phyloP scores from a whole-genome alignment of 2,113 vertebrate genomes.

The Orcinus orca region DNA sequence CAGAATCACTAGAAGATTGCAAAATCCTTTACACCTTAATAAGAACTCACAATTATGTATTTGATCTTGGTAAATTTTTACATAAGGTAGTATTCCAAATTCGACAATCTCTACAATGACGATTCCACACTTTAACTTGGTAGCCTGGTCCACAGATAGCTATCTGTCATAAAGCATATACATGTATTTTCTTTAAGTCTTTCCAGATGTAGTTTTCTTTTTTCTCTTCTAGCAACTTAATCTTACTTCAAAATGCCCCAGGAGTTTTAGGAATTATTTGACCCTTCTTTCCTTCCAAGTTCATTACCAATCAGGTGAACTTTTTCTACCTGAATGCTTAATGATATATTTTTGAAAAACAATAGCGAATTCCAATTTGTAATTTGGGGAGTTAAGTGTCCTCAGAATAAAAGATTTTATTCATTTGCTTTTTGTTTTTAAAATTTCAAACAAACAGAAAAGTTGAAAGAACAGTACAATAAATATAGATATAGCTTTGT shows the following conservation, averaged over 20 bases:
- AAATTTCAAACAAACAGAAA: constrained; percentile 24
- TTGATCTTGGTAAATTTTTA: not conserved
- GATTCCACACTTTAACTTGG: not conserved
- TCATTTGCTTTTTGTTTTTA: constrained; percentile 11
- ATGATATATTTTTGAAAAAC: not conserved
- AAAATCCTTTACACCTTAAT: not conserved
- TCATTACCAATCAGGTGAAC: not conserved
- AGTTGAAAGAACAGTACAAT: not conserved
- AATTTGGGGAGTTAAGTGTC: not conserved
- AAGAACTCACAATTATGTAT: not conserved
- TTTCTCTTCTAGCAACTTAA: not conserved
- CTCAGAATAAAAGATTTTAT: not conserved
- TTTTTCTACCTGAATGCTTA: not conserved
- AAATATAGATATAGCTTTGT: not conserved
- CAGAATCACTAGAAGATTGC: not conserved
- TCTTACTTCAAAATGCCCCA: not conserved
- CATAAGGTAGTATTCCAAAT: not conserved
- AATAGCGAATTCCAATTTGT: not conserved
- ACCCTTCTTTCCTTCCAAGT: not conserved
- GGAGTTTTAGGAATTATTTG: not conserved
- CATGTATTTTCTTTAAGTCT: not conserved
- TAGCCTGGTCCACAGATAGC: not conserved
- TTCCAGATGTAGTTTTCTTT: not conserved
- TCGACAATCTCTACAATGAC: not conserved
- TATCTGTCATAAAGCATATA: not conserved